Evolutionary conservation across 2,113 vertebrate species (phyloP).

Genomic region (Chinchilla lanigera): DNA sequence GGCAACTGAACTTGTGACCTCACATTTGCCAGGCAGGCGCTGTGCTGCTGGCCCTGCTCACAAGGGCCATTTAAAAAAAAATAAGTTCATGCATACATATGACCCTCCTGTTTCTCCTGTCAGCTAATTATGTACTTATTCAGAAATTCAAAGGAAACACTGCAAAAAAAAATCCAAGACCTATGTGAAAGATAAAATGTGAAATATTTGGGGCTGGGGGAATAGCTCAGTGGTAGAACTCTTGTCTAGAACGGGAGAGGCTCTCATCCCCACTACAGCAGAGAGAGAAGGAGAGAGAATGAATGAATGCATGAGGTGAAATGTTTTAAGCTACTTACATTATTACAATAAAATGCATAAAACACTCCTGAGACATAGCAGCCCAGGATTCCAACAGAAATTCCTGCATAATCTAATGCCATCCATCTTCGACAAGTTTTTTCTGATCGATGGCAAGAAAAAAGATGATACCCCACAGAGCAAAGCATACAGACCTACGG

Average conservation of each 20-base stretch:
- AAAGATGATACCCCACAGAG: conserved; percentile 96
- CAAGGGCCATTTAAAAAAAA: conserved; percentile 38
- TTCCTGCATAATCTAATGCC: conserved; percentile 95
- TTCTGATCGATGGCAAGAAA: conserved; percentile 97
- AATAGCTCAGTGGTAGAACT: not conserved
- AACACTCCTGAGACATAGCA: conserved; percentile 97
- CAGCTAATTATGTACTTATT: not conserved
- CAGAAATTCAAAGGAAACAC: conserved; percentile 25
- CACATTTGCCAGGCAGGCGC: no score
- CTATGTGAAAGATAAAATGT: not conserved
- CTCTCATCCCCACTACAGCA: not conserved
- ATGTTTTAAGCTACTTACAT: conserved; percentile 86
- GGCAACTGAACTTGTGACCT: no score
- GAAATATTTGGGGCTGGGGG: not conserved
- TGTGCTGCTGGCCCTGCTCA: no score
- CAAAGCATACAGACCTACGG: conserved; percentile 96
- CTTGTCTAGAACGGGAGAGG: not conserved
- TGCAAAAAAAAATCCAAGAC: not conserved
- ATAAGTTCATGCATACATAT: conserved; percentile 9
- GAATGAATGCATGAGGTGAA: not conserved
- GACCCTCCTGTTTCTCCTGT: not conserved
- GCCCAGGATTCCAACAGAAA: conserved; percentile 96
- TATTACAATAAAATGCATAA: conserved; percentile 97
- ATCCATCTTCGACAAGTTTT: conserved; percentile 97
- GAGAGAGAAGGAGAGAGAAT: not conserved